Evolutionary conservation across 2,797 vertebrate species (phyloP), one percentile per base, ranked within the genome.

Genomic region (Sarcoramphus papa): DNA sequence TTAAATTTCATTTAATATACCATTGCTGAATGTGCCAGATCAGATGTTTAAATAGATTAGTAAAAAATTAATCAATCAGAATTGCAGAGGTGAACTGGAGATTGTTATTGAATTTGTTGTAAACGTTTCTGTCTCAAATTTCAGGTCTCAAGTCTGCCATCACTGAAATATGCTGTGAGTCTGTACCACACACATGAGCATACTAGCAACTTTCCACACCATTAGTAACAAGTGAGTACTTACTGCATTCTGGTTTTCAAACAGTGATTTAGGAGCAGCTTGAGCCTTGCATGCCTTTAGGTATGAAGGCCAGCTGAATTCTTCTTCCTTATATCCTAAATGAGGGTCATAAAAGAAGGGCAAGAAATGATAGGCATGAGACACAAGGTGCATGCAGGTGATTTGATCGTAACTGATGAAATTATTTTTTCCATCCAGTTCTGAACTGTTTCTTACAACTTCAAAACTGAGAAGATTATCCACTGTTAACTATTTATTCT

Each of bases 301-400:
- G 95, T 99, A 99, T 9, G 96, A 96, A 43, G 98, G 96, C 99
- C 99, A 99, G 92, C 98, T 98, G 98, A 99, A 99, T 56, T 99
- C 98, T 76, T 98, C 98, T 97, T 98, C 98, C 95, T 98, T 99
- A 95, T 98, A 98, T 79, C 99, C 99, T 99, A 93, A 51, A 81
- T n/a, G 4, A 79, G 16, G 10, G 27, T n/a, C 88, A 81, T 45
- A 65, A 92, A 95, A 94, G 17, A 87, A 60, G 10, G 22, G 14
- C 20, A 93, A 60, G 73, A 85, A 90, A 79, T 43, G 7, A 85
- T 2, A 82, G 12, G 6, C 8, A 60, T 73, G 56, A 88, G 45
- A 89, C 16, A 56, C 14, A 35, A 68, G 18, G 23, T 13, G 20
- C 47, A 45, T 5, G 1, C 4, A 47, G 11, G 28, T 47, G 30